phyloP scores from a whole-genome alignment of 1,140 invertebrate species.

The Drosophila triauraria region DNA sequence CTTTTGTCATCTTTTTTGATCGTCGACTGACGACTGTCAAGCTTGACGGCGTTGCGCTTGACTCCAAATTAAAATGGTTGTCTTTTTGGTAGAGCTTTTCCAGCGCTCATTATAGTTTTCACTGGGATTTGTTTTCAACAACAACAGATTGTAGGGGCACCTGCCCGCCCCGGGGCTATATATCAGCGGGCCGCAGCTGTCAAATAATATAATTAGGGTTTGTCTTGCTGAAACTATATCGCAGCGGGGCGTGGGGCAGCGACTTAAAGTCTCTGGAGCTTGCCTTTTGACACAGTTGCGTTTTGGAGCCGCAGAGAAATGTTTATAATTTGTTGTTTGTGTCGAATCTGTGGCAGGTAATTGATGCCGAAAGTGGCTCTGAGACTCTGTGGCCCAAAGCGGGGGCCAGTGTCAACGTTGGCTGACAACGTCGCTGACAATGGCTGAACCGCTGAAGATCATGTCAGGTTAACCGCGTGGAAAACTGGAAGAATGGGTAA shows the following conservation, averaged over 20 bases:
- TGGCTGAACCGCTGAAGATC: slow-evolving; percentile 65
- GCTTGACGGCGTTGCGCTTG: slow-evolving; percentile 70
- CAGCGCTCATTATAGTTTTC: slow-evolving; percentile 74
- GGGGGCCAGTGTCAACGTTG: slow-evolving; percentile 48
- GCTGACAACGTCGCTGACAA: slow-evolving; percentile 64
- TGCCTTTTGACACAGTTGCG: slow-evolving; percentile 74
- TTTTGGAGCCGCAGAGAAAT: slow-evolving; percentile 55
- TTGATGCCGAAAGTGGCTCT: slow-evolving; percentile 72
- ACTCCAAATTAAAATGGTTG: slow-evolving; percentile 70
- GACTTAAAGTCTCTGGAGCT: slow-evolving; percentile 23
- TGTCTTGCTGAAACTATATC: slow-evolving; percentile 69
- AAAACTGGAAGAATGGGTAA: slow-evolving; percentile 62
- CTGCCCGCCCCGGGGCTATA: slow-evolving; percentile 54
- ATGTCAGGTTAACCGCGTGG: slow-evolving; percentile 76
- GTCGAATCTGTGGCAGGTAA: slow-evolving; percentile 65
- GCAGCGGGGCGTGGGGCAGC: slow-evolving; percentile 28
- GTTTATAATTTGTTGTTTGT: slow-evolving; percentile 67
- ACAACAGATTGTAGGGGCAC: slow-evolving; percentile 55
- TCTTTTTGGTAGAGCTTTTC: slow-evolving; percentile 59
- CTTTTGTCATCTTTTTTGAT: slow-evolving; percentile 76
- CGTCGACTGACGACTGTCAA: slow-evolving; percentile 58
- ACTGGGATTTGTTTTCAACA: slow-evolving; percentile 52
- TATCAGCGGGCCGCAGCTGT: slow-evolving; percentile 66
- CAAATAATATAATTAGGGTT: slow-evolving; percentile 79
- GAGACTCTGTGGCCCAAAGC: slow-evolving; percentile 35